Evolutionary conservation across 2,888 invertebrate genomes (phyloP), one percentile per base, ranked within the genome.

Genomic region (Crioceris asparagi): DNA sequence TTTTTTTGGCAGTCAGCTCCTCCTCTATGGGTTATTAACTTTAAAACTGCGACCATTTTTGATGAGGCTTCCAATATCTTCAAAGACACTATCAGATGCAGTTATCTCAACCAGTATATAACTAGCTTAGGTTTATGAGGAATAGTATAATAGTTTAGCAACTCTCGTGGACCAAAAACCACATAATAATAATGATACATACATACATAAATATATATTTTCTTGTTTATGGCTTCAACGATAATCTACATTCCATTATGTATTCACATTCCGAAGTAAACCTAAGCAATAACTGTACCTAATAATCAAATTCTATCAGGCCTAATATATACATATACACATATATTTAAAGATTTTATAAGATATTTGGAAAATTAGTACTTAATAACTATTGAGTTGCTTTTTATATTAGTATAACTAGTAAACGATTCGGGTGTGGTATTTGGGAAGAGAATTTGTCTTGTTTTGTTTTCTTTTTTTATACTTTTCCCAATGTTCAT

Each of bases 171-270:
- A n/a, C n/a, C n/a, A n/a, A n/a, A n/a, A n/a, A n/a, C n/a, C n/a
- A n/a, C 5, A 10, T 25, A 27, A 39, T 40, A 41, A 43, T 40
- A 42, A 40, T 31, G 34, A 42, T 32, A 32, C 16, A 27, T 33
- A 21, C 26, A 17, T 30, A 36, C 36, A 15, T 17, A 4, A 36
- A 37, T 11, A n/a, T 25, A 11, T 29, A 29, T 29, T 29, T 39
- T 35, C n/a, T n/a, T n/a, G n/a, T n/a, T n/a, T n/a, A n/a, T n/a
- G n/a, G n/a, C n/a, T n/a, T 35, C n/a, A 29, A 21, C 6, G 39
- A 52, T 58, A 59, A 57, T 57, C 59, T 50, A 53, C 56, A 55
- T 57, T 58, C 57, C 56, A 49, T 47, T 38, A 38, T 25, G 4
- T n/a, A n/a, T n/a, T n/a, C n/a, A n/a, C n/a, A n/a, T n/a, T n/a